These are phyloP conservation scores for Tetramorium bicarinatum DNA, from an alignment of 2,888 invertebrate genomes.

Conservation along the genomic window DNA sequence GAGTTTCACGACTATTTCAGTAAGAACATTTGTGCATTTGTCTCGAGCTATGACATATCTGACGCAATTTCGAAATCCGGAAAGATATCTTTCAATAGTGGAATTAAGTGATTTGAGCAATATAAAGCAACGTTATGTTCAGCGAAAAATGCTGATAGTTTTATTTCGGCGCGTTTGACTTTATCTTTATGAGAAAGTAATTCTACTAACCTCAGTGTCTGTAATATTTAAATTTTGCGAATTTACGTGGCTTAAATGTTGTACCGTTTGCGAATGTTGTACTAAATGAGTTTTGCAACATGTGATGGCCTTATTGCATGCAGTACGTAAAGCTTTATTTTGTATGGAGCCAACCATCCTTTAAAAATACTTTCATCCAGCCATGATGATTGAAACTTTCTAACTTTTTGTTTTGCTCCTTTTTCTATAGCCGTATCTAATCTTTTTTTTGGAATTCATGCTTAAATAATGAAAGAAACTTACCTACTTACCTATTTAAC, in stretches of 20 bases:
- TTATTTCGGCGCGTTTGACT: background rate
- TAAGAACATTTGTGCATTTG: background rate
- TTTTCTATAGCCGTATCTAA: background rate
- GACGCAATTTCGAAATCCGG: background rate
- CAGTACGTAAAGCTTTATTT: background rate
- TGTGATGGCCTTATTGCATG: background rate
- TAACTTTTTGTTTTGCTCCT: background rate
- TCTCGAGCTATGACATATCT: background rate
- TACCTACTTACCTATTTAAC: no score
- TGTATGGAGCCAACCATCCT: background rate
- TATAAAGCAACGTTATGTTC: background rate
- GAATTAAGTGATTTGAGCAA: background rate
- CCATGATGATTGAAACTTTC: background rate
- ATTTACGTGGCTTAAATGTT: background rate
- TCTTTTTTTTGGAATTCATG: background rate
- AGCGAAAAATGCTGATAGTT: conserved; percentile 1
- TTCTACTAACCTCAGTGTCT: background rate
- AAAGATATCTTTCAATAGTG: background rate
- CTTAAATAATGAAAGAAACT: background rate
- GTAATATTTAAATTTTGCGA: background rate
- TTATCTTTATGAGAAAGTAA: background rate
- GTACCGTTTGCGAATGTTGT: background rate
- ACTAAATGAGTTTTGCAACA: background rate
- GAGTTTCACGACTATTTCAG: background rate
- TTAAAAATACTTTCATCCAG: background rate